Evolutionary conservation across 2,888 invertebrate species (phyloP), one percentile per base, ranked within the genome.

Genomic region (Colostygia pectinataria): DNA sequence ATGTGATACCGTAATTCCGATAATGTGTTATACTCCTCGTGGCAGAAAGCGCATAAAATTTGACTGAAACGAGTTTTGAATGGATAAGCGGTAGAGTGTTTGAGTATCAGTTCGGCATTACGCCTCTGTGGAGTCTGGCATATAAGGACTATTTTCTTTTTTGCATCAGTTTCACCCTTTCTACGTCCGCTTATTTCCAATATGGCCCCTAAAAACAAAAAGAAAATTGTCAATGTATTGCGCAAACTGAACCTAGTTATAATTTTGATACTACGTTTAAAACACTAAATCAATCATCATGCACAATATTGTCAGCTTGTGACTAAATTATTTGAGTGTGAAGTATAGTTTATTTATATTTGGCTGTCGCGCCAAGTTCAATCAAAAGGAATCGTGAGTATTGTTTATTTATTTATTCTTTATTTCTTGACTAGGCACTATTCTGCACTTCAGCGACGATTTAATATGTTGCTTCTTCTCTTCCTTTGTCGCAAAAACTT

Each of bases 161-260:
- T 82, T 66, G 68, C 65, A 63, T 80, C 80, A 69, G 60, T 75
- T 61, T 78, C 79, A 73, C 63, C 75, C 62, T 80, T 74, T 74
- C 63, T 80, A 82, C 77, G 80, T 64, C 83, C 77, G 63, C 76
- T 78, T 67, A 84, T 80, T 80, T 82, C 83, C 86, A 84, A 81
- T 74, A 77, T 79, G 74, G 76, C 68, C 71, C 89, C 89, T 89
- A 89, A 84, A 89, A 89, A 86, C 78, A 86, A 82, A 86, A 86
- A 85, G 76, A 82, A 79, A 73, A 71, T 75, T 75, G 85, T 87
- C 83, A 87, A 76, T 85, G 70, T 74, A 62, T 73, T 68, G 70
- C 69, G 74, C 68, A 63, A 63, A 55, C 61, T 58, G 59, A 43
- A 39, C 43, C 36, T 36, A 23, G n/a, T 25, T 29, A 14, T 8